Percentiles rank a stretch among this genome's conserved stretches.
phyloP scores from a whole-genome alignment of 1,140 invertebrate genomes.

The Samia ricini region DNA sequence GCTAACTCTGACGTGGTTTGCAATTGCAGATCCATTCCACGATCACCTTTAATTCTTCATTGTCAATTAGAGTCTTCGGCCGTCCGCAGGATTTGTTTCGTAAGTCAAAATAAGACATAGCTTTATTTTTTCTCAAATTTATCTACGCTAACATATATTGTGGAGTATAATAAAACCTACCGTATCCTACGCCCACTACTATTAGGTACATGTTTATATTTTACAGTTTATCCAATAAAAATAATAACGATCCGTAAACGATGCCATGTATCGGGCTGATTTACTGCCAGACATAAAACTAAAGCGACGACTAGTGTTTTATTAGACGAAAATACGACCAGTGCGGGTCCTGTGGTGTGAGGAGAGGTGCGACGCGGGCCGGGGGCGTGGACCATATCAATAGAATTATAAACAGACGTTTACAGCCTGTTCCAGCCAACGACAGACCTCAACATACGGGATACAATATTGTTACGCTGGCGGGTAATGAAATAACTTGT shows the following conservation, averaged over 20 bases:
- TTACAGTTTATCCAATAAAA: not conserved
- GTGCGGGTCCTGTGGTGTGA: too few species aligned
- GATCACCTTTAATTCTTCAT: too few species aligned
- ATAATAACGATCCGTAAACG: not conserved
- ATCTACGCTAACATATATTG: not conserved
- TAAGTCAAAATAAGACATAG: not conserved
- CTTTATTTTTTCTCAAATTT: not conserved
- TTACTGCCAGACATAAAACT: constrained; percentile 1
- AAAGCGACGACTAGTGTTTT: not conserved
- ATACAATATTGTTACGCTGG: too few species aligned
- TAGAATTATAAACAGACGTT: too few species aligned
- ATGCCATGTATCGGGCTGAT: not conserved
- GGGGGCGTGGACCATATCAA: too few species aligned
- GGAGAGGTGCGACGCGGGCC: not conserved
- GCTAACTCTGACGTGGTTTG: too few species aligned
- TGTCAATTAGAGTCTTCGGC: too few species aligned
- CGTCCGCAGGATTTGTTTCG: too few species aligned
- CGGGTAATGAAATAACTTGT: too few species aligned
- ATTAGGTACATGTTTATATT: not conserved
- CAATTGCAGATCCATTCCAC: too few species aligned
- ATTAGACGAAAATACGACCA: not conserved
- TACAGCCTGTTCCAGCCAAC: not conserved
- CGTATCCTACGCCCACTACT: not conserved
- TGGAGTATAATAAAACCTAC: not conserved
- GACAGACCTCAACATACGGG: too few species aligned